These are phyloP conservation scores for Tragelaphus buxtoni DNA, from an alignment of 2,113 vertebrate species.

Conservation along the genomic window DNA sequence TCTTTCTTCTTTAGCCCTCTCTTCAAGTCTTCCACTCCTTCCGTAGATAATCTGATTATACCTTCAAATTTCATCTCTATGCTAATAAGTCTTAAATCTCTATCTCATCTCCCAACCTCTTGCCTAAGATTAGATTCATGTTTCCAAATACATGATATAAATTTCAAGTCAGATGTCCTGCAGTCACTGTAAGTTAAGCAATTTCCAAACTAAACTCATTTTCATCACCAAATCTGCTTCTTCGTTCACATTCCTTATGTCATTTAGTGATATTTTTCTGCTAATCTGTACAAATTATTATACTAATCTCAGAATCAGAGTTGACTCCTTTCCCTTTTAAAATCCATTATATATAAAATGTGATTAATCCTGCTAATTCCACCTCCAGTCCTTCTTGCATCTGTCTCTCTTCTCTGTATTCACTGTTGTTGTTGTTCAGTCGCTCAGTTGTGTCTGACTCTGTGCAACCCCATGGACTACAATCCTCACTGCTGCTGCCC, in stretches of 20 bases:
- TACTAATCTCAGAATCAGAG: background rate
- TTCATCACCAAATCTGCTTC: conserved; percentile 25
- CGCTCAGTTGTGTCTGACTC: background rate
- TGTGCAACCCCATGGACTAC: background rate
- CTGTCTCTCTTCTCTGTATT: background rate
- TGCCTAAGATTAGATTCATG: background rate
- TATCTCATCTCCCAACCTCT: background rate
- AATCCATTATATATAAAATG: background rate
- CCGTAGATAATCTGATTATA: background rate
- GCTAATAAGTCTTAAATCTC: conserved; percentile 16
- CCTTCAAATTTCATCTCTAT: background rate
- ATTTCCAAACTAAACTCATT: conserved; percentile 2
- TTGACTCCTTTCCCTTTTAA: background rate
- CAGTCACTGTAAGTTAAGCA: background rate
- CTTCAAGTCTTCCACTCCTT: background rate
- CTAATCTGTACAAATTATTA: background rate
- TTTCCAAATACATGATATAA: background rate
- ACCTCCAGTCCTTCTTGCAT: background rate
- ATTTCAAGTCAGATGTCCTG: conserved; percentile 9
- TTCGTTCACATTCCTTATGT: background rate
- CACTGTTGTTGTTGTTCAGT: background rate
- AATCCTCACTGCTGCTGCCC: background rate
- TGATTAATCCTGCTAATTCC: background rate
- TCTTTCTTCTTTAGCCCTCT: background rate
- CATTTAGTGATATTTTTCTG: background rate